Evolutionary conservation across 2,797 vertebrate species (phyloP).

Genomic region (Catamblyrhynchus diadema): DNA sequence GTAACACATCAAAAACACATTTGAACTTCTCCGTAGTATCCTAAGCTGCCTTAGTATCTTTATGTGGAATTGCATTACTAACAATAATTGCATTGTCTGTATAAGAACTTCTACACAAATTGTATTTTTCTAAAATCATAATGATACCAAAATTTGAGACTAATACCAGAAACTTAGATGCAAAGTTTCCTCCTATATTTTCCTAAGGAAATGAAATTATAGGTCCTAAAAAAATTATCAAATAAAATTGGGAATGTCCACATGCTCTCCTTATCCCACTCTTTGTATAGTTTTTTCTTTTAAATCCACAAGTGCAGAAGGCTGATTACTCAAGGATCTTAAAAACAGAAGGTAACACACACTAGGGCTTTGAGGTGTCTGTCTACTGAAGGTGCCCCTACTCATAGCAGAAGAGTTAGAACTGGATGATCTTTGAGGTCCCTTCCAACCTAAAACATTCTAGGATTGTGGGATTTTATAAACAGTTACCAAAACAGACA

Average conservation of each 20-base stretch:
- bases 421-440: background rate
- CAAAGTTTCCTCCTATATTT: background rate
- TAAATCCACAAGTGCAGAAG: background rate
- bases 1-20: background rate
- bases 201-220: background rate
- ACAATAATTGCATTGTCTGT: background rate
- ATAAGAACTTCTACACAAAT: background rate
- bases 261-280: background rate
- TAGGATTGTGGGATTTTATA: background rate
- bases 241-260: background rate
- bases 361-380: background rate
- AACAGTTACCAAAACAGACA: background rate
- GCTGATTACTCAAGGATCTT: background rate
- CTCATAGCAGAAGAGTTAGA: background rate
- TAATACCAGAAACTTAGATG: background rate
- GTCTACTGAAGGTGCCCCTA: background rate
- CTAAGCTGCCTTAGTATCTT: background rate
- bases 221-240: background rate
- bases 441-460: background rate
- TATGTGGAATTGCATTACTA: background rate
- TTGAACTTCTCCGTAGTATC: background rate
- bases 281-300: background rate
- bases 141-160: background rate
- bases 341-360: background rate
- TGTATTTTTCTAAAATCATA: background rate